phyloP scores from a whole-genome alignment of 64 coral and sea anemone genomes.

The Montipora capricornis region DNA sequence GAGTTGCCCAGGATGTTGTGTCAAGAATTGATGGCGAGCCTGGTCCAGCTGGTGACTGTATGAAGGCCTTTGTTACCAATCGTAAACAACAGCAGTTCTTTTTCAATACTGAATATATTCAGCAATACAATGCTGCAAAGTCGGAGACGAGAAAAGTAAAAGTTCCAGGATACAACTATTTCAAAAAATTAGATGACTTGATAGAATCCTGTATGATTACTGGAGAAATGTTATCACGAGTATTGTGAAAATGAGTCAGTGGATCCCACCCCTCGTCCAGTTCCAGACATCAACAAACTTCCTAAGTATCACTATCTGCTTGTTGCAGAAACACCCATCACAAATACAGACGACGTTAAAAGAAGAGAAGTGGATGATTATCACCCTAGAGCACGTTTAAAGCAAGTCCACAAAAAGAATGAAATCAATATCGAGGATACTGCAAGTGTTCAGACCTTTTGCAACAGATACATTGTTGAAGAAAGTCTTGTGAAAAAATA shows the following conservation, averaged over 20 bases:
- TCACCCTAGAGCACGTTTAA: constrained; percentile 58
- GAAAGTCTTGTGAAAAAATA: constrained; percentile 63
- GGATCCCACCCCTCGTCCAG: constrained; percentile 42
- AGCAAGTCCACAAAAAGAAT: constrained; percentile 49
- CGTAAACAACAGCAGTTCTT: constrained; percentile 32
- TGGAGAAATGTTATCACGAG: constrained; percentile 47
- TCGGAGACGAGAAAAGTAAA: constrained; percentile 40
- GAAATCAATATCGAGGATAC: constrained; percentile 44
- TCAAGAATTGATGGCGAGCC: too few species aligned
- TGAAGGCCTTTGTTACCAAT: too few species aligned
- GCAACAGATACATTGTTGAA: constrained; percentile 76
- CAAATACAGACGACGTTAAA: constrained; percentile 17
- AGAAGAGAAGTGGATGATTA: constrained; percentile 57
- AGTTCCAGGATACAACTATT: constrained; percentile 63
- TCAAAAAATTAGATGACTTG: constrained; percentile 39
- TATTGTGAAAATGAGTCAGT: constrained; percentile 57
- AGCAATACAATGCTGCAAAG: constrained; percentile 54
- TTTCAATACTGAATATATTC: constrained; percentile 42
- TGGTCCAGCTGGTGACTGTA: too few species aligned
- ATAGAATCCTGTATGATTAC: constrained; percentile 40
- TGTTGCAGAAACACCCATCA: constrained; percentile 11
- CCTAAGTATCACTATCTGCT: too few species aligned
- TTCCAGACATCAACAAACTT: constrained; percentile 33
- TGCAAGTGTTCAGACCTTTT: constrained; percentile 64
- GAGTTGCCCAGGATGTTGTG: too few species aligned